phyloP scores from a whole-genome alignment of 2,888 invertebrate species.

The Gisinianus flammeolus region DNA sequence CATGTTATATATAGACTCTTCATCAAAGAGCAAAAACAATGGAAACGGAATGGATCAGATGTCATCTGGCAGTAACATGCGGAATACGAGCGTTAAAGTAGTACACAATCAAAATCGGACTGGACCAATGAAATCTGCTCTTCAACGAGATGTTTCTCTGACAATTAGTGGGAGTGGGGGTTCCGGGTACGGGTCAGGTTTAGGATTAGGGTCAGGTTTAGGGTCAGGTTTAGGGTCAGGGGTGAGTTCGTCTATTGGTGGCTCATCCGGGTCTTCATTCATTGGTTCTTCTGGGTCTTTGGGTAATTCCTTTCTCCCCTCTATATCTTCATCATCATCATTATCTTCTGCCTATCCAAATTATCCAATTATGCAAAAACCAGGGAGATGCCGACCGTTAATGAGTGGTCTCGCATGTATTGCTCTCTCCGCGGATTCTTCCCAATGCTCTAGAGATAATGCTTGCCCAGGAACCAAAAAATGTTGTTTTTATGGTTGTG shows the following conservation, averaged over 20 bases:
- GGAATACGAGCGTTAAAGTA: background rate
- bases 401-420: constrained; percentile 30
- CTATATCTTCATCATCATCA: background rate
- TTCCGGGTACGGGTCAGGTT: background rate
- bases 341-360: background rate
- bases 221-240: background rate
- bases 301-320: no score
- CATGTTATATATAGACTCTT: no score
- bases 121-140: background rate
- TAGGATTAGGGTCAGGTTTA: background rate
- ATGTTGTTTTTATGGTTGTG: constrained; percentile 38
- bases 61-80: no score
- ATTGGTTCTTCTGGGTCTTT: background rate
- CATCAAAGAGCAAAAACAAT: no score
- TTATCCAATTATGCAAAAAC: constrained; percentile 21
- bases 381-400: constrained; percentile 32
- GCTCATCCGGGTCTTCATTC: background rate
- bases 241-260: background rate
- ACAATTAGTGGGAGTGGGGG: background rate
- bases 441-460: constrained; percentile 13
- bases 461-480: constrained; percentile 34
- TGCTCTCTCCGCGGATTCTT: constrained; percentile 9
- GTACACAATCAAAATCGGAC: background rate
- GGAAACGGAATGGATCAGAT: no score
- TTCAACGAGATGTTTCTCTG: background rate